phyloP scores from a whole-genome alignment of 2,113 vertebrate genomes.

The Dicrurus megarhynchus region DNA sequence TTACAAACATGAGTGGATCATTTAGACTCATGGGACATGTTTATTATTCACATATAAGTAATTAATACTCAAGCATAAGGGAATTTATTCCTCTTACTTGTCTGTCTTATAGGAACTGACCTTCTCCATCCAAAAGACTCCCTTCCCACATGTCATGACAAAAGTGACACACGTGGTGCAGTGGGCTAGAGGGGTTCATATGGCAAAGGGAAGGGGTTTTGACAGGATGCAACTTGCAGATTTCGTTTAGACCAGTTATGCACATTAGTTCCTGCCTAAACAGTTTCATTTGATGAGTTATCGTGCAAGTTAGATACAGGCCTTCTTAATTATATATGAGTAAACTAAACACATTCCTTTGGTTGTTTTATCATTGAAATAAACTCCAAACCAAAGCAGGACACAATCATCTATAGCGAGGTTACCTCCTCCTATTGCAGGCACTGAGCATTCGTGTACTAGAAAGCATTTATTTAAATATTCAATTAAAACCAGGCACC shows the following conservation, averaged over 20 bases:
- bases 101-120: background rate
- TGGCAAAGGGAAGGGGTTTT: background rate
- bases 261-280: background rate
- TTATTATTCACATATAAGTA: conserved; percentile 32
- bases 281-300: background rate
- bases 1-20: conserved; percentile 35
- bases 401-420: background rate
- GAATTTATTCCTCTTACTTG: background rate
- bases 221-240: background rate
- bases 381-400: background rate
- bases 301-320: background rate
- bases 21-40: background rate
- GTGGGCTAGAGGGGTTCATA: background rate
- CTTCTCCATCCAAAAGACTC: background rate
- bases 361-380: background rate
- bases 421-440: background rate
- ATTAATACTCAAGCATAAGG: conserved; percentile 27
- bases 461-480: background rate
- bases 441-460: background rate
- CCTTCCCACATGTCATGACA: background rate
- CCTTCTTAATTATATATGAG: background rate
- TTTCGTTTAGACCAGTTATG: background rate
- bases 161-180: fast-evolving
- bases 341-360: background rate
- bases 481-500: background rate